Evolutionary conservation across 1,140 invertebrate genomes (phyloP).

Genomic region (Drosophila bocqueti): DNA sequence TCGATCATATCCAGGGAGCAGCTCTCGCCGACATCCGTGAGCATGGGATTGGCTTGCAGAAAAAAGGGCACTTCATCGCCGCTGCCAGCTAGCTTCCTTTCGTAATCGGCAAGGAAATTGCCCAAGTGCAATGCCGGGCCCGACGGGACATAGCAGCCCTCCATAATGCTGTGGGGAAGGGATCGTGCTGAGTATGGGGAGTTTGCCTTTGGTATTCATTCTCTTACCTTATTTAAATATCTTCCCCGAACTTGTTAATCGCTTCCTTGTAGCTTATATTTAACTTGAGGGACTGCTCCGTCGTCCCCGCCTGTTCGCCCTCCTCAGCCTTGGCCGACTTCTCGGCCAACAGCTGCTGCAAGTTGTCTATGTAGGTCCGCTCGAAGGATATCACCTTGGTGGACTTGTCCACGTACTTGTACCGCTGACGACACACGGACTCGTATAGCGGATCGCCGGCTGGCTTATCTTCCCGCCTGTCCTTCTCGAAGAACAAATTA

Average conservation of each 20-base stretch:
- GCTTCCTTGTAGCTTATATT: slow-evolving; percentile 71
- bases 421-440: slow-evolving; percentile 75
- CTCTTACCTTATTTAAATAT: slow-evolving; percentile 44
- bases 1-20: slow-evolving; percentile 54
- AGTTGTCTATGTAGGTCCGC: slow-evolving; percentile 85
- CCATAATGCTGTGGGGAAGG: slow-evolving; percentile 35
- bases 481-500: slow-evolving; percentile 86
- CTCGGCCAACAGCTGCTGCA: slow-evolving; percentile 34
- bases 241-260: slow-evolving; percentile 66
- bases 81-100: slow-evolving; percentile 3
- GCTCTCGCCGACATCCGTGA: slow-evolving; percentile 26
- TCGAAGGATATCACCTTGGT: slow-evolving; percentile 86
- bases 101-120: slow-evolving; percentile 50
- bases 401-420: slow-evolving; percentile 86
- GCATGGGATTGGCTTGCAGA: slow-evolving; percentile 14
- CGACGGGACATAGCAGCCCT: slow-evolving; percentile 10
- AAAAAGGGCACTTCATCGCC: slow-evolving; percentile 38
- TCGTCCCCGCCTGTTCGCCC: slow-evolving; percentile 5
- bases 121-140: slow-evolving; percentile 36
- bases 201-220: too few species aligned
- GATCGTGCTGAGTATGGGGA: neutral
- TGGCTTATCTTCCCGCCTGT: slow-evolving; percentile 62
- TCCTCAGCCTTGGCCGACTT: slow-evolving; percentile 27
- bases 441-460: slow-evolving; percentile 86
- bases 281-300: slow-evolving; percentile 35